phyloP scores from a whole-genome alignment of 2,888 invertebrate species.

The Sialis fuliginosa region DNA sequence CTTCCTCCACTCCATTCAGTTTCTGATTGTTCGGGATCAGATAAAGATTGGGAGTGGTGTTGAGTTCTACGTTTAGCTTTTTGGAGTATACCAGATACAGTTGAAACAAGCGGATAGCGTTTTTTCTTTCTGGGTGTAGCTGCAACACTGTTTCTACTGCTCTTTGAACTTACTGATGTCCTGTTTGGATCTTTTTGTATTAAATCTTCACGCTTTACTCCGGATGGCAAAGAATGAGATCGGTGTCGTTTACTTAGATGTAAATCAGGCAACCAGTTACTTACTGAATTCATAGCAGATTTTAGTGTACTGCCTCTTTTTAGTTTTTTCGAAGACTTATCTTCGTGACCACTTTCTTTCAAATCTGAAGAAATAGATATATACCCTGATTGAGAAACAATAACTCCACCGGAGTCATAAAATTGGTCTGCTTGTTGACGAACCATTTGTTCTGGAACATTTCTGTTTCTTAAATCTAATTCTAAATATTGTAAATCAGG shows the following conservation, averaged over 20 bases:
- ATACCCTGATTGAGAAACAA: slow-evolving; percentile 63
- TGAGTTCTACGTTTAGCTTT: slow-evolving; percentile 61
- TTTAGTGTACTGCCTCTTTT: slow-evolving; percentile 52
- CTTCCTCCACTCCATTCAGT: slow-evolving; percentile 44
- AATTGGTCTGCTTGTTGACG: slow-evolving; percentile 23
- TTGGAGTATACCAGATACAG: slow-evolving; percentile 69
- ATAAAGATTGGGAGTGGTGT: slow-evolving; percentile 40
- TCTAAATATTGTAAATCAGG: slow-evolving; percentile 26
- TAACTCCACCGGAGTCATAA: slow-evolving; percentile 38
- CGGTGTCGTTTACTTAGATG: slow-evolving; percentile 61
- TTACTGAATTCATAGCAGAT: slow-evolving; percentile 65
- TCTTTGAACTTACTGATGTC: slow-evolving; percentile 13
- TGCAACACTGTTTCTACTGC: slow-evolving; percentile 16
- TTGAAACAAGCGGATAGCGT: slow-evolving; percentile 63
- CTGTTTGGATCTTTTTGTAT: slow-evolving; percentile 25
- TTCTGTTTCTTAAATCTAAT: slow-evolving; percentile 30
- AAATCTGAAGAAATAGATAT: slow-evolving; percentile 55
- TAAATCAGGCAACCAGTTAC: slow-evolving; percentile 59
- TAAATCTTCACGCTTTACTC: slow-evolving; percentile 37
- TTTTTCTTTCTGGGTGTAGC: slow-evolving; percentile 35
- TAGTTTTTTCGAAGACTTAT: slow-evolving; percentile 45
- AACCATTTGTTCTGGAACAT: slow-evolving; percentile 28
- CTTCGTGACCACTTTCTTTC: slow-evolving; percentile 32
- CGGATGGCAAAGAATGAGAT: slow-evolving; percentile 66
- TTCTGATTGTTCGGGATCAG: slow-evolving; percentile 62